phyloP scores from a whole-genome alignment of 2,888 invertebrate species.

The Eupithecia centaureata region DNA sequence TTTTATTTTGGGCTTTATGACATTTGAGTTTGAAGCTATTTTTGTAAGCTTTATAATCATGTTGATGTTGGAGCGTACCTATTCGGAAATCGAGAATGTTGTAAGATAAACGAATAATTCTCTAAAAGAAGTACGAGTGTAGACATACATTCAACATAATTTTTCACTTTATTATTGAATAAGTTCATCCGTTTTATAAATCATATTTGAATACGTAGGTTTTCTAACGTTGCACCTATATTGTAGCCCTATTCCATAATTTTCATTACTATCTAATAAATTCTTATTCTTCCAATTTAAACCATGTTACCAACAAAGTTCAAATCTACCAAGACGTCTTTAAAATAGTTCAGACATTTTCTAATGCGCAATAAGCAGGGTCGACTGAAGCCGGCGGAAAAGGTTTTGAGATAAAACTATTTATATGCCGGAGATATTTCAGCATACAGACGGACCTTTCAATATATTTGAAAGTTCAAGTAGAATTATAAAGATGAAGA shows the following conservation, averaged over 20 bases:
- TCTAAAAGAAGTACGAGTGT: too few species aligned
- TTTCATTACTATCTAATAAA: too few species aligned
- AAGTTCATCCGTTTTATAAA: too few species aligned
- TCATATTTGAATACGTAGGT: too few species aligned
- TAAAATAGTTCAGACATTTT: neutral
- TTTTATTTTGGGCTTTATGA: neutral
- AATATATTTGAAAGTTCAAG: constrained; percentile 3
- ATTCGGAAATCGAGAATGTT: neutral
- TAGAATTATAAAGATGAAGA: neutral
- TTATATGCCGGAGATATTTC: neutral
- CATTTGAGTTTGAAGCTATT: neutral
- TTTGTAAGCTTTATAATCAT: neutral
- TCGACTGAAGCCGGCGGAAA: neutral
- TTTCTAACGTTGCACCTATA: too few species aligned
- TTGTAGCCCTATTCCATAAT: too few species aligned
- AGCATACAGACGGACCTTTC: neutral
- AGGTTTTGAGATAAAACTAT: neutral
- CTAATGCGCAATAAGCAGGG: neutral
- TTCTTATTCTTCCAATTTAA: neutral
- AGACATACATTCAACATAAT: too few species aligned
- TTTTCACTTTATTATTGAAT: too few species aligned
- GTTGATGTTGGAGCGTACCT: neutral
- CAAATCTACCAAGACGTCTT: neutral
- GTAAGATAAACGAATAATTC: neutral
- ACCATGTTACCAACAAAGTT: neutral